Evolutionary conservation across 1,140 invertebrate species (phyloP).

Genomic region (Steinernema feltiae): DNA sequence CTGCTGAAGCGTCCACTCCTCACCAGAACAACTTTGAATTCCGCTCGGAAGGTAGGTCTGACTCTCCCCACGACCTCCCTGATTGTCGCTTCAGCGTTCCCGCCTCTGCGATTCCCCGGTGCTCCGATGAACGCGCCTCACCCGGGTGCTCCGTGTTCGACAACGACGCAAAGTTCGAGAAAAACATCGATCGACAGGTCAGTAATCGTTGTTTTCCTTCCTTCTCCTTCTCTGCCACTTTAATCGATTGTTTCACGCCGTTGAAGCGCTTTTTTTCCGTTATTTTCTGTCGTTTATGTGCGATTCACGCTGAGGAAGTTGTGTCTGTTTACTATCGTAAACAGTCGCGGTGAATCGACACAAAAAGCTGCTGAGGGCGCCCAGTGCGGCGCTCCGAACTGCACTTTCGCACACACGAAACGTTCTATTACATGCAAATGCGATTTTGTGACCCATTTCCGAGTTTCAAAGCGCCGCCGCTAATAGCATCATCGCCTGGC

Average conservation of each 20-base stretch:
- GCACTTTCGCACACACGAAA: too few relatives aligned
- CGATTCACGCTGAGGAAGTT: background rate
- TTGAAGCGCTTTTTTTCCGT: background rate
- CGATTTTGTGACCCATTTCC: too few relatives aligned
- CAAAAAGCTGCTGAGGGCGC: too few relatives aligned
- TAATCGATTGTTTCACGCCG: background rate
- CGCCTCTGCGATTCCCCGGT: background rate
- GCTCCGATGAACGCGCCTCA: background rate
- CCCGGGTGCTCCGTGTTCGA: background rate
- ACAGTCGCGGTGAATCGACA: too few relatives aligned
- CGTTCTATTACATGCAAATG: too few relatives aligned
- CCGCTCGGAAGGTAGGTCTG: background rate
- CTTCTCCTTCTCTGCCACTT: background rate
- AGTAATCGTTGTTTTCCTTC: background rate
- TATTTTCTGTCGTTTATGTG: background rate
- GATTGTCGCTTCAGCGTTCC: background rate
- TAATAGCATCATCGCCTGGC: too few relatives aligned
- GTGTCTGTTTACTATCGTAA: too few relatives aligned
- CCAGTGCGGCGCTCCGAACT: too few relatives aligned
- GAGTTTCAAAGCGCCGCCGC: too few relatives aligned
- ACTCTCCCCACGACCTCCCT: background rate
- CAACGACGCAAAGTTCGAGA: constrained; percentile 11
- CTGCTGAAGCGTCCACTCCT: background rate
- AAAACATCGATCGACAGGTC: constrained; percentile 13
- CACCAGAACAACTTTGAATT: background rate